Percentiles rank a stretch among this genome's conserved stretches.
Evolutionary conservation across 2,888 invertebrate genomes (phyloP).

Genomic region (Tenthredo distinguenda): DNA sequence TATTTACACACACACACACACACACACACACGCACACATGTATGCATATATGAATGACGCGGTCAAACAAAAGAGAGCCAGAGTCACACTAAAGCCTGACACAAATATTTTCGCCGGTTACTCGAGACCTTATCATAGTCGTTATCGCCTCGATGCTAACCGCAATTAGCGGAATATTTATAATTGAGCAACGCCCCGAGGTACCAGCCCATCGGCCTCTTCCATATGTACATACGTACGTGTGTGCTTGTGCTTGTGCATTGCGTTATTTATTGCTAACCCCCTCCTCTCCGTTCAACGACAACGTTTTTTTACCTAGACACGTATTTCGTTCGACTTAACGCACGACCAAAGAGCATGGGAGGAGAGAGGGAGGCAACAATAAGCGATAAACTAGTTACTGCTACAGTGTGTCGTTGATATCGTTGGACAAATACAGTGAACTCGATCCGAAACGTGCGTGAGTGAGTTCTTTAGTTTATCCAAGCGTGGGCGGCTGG

Average conservation of each 20-base stretch:
- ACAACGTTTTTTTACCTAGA: neutral
- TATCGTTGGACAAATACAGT: neutral
- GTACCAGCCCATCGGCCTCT: neutral
- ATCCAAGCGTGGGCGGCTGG: neutral
- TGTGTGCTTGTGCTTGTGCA: neutral
- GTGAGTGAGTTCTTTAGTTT: neutral
- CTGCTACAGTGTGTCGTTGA: neutral
- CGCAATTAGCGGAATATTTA: conserved; percentile 52
- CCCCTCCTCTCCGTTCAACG: neutral
- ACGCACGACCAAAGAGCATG: neutral
- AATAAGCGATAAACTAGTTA: neutral
- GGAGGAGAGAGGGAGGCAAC: neutral
- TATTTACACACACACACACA: neutral
- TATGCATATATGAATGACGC: neutral
- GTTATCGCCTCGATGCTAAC: conserved; percentile 49
- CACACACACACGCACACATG: neutral
- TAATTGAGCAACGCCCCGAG: conserved; percentile 50
- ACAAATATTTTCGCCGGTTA: conserved; percentile 51
- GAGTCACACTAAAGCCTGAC: neutral
- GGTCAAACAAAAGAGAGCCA: neutral
- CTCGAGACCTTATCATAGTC: conserved; percentile 39
- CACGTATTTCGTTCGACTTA: neutral
- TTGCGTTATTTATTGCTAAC: conserved; percentile 11
- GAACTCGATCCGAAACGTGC: neutral
- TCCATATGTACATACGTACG: too few relatives aligned